phyloP scores from a whole-genome alignment of 2,113 vertebrate genomes.

The Pogona vitticeps region DNA sequence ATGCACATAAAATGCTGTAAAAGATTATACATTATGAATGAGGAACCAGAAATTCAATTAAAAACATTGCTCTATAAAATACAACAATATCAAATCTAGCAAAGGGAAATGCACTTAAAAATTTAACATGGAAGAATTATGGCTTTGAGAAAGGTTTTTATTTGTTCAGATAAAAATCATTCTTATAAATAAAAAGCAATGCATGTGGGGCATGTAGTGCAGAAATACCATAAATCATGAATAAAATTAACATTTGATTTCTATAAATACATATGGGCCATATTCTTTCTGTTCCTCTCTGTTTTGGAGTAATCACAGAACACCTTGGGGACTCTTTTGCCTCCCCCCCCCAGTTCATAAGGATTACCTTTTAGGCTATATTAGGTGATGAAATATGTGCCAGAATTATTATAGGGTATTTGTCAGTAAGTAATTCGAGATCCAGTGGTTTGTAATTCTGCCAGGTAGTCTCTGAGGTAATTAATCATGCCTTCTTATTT shows the following conservation, averaged over 20 bases:
- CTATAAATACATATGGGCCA: not conserved
- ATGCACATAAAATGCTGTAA: conserved; percentile 40
- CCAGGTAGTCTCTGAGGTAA: conserved; percentile 54
- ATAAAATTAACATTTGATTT: conserved; percentile 39
- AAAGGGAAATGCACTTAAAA: not conserved
- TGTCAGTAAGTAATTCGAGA: conserved; percentile 44
- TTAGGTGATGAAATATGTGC: conserved; percentile 17
- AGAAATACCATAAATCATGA: not conserved
- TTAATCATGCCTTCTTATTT: conserved; percentile 70
- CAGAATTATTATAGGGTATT: conserved; percentile 38
- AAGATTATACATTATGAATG: conserved; percentile 36
- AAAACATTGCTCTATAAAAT: conserved; percentile 44
- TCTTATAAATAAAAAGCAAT: conserved; percentile 27
- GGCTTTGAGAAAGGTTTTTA: conserved; percentile 13
- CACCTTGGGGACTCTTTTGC: not conserved
- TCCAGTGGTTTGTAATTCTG: conserved; percentile 48
- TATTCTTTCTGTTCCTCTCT: conserved; percentile 10
- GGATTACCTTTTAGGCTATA: conserved; percentile 13
- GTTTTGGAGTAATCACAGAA: not conserved
- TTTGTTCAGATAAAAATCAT: conserved; percentile 30
- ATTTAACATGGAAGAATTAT: not conserved
- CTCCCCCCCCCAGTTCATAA: conserved; percentile 31
- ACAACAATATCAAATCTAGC: not conserved
- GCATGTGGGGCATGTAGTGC: not conserved
- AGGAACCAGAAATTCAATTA: conserved; percentile 53